Conservation (phyloP, 2,888 invertebrate species). For the Apeira syringaria region DNA sequence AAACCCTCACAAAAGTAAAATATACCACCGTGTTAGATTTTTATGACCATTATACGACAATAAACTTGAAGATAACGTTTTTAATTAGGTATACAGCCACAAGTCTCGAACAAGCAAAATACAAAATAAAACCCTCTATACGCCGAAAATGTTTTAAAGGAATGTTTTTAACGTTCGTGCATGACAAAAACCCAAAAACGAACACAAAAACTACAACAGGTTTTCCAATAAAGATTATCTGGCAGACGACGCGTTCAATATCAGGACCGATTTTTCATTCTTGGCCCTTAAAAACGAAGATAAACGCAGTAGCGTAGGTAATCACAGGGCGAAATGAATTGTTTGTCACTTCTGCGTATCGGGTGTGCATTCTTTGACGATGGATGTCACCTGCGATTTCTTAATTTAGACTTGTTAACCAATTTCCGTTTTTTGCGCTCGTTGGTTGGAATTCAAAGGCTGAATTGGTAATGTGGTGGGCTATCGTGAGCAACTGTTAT, state of each 20-base stretch:
- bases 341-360: constrained; percentile 30
- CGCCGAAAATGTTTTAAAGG: background rate
- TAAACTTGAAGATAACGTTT: no score
- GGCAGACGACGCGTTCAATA: constrained; percentile 38
- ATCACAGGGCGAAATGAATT: constrained; percentile 26
- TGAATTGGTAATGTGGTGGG: constrained; percentile 7
- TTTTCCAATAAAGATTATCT: constrained; percentile 41
- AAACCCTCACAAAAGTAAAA: no score
- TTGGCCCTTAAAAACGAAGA: constrained; percentile 32
- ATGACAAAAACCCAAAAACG: constrained; percentile 21
- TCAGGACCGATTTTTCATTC: constrained; percentile 45
- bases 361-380: constrained; percentile 23
- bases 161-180: constrained; percentile 17
- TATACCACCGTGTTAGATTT: no score
- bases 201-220: constrained; percentile 19
- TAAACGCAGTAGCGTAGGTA: constrained; percentile 31
- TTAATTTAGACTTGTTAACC: constrained; percentile 42
- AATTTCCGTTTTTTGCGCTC: constrained; percentile 28
- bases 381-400: constrained; percentile 42
- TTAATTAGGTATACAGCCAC: no score
- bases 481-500: background rate
- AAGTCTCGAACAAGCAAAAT: background rate
- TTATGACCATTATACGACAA: no score
- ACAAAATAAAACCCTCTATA: background rate
- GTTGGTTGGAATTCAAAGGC: constrained; percentile 9